A percentile compares a stretch with the other conserved stretches of the same genome.
phyloP scores from a whole-genome alignment of 1,140 invertebrate genomes.

The Coelopa frigida region DNA sequence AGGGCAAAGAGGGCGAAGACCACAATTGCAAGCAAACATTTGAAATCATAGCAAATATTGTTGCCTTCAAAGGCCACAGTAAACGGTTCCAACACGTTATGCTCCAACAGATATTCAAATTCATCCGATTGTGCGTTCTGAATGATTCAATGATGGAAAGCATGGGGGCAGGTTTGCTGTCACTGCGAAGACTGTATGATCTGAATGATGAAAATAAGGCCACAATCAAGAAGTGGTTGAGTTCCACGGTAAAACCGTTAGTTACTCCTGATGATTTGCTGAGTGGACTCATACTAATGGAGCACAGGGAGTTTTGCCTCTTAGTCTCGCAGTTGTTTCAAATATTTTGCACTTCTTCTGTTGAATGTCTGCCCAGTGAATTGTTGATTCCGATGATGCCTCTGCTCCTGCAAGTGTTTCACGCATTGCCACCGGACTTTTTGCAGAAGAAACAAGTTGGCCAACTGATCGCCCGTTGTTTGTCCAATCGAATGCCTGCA shows the following conservation, averaged over 20 bases:
- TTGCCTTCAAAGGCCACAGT: constrained; percentile 20
- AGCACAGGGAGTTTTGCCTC: constrained; percentile 22
- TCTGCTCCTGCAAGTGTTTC: constrained; percentile 24
- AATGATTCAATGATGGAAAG: constrained; percentile 10
- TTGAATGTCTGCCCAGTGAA: constrained; percentile 30
- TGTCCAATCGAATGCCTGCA: constrained; percentile 24
- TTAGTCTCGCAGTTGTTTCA: constrained; percentile 23
- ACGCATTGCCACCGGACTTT: constrained; percentile 15
- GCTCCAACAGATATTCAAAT: constrained; percentile 25
- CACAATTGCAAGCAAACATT: constrained; percentile 13
- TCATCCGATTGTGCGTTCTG: constrained; percentile 17
- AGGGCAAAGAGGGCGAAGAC: constrained; percentile 11
- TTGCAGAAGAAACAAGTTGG: constrained; percentile 11
- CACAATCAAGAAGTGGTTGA: constrained; percentile 13
- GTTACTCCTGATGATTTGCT: constrained; percentile 24
- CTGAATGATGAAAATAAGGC: constrained; percentile 17
- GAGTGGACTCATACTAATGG: constrained; percentile 29
- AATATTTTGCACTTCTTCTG: constrained; percentile 23
- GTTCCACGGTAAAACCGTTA: constrained; percentile 12
- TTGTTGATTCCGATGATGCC: constrained; percentile 25
- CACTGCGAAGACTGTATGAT: constrained; percentile 24
- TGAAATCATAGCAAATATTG: constrained; percentile 29
- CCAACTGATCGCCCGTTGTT: constrained; percentile 20
- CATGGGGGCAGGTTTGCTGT: constrained; percentile 22
- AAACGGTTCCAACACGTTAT: constrained; percentile 19